Conservation (phyloP, 2,888 invertebrate species). For the Melieria crassipennis region DNA sequence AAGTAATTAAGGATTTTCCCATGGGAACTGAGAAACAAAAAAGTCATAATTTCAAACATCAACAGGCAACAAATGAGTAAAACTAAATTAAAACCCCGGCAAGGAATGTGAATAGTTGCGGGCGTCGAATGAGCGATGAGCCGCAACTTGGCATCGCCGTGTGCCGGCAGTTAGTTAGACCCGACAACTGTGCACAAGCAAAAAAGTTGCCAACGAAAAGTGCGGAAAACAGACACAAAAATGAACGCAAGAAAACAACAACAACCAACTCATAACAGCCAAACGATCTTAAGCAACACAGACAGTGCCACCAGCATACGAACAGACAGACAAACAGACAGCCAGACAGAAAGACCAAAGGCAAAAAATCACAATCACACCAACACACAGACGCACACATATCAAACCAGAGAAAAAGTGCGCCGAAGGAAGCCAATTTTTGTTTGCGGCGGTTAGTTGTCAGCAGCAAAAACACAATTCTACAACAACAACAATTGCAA, state of each 20-base stretch:
- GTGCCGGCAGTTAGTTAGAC: conserved; percentile 1
- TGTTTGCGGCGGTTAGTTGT: not conserved
- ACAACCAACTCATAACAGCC: conserved; percentile 17
- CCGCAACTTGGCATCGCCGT: not conserved
- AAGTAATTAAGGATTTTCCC: conserved; percentile 61
- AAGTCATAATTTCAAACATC: conserved; percentile 6
- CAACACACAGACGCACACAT: not conserved
- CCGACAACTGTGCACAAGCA: conserved; percentile 2
- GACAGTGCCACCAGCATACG: conserved; percentile 5
- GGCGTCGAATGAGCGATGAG: too few relatives aligned
- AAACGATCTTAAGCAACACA: conserved; percentile 25
- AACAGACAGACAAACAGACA: conserved; percentile 14
- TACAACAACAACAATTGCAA: too few relatives aligned
- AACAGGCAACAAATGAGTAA: conserved; percentile 14
- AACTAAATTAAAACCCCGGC: conserved; percentile 7
- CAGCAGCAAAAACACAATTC: too few relatives aligned
- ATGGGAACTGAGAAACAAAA: conserved; percentile 44
- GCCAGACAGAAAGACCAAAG: conserved; percentile 7
- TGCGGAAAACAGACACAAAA: not conserved
- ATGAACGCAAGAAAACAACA: conserved; percentile 10
- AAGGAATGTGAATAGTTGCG: not conserved
- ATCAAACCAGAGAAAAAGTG: too few relatives aligned
- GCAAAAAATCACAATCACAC: too few relatives aligned
- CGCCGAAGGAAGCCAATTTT: not conserved
- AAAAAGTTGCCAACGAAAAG: conserved; percentile 10